Conservation (phyloP, 2,113 vertebrate genomes). For the Hassar affinis region DNA sequence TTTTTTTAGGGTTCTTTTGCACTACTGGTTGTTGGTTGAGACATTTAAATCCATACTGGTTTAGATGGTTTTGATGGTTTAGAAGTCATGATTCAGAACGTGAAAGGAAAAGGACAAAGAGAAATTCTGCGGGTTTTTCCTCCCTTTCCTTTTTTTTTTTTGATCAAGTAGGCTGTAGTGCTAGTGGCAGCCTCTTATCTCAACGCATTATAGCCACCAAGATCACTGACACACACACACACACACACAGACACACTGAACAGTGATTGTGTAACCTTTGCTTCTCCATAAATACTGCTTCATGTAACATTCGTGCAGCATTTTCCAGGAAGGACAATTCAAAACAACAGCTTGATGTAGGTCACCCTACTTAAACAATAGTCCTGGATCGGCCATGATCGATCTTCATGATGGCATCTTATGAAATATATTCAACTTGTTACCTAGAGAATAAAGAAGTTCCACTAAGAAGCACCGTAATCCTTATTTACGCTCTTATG, state of each 20-base stretch:
- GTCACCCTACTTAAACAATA: background rate
- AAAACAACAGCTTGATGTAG: background rate
- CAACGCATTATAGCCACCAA: background rate
- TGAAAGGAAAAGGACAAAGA: slow-evolving; percentile 15
- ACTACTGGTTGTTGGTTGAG: background rate
- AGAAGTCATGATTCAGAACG: background rate
- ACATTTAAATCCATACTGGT: background rate
- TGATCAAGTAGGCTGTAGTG: background rate
- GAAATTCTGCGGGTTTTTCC: background rate
- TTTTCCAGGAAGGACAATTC: slow-evolving; percentile 7
- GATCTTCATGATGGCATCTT: background rate
- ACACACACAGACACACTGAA: background rate
- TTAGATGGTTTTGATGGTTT: background rate
- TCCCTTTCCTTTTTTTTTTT: background rate
- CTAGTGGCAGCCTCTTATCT: background rate
- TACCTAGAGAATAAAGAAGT: background rate
- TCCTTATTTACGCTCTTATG: background rate
- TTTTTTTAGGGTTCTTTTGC: background rate
- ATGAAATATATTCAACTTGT: background rate
- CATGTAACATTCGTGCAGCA: background rate
- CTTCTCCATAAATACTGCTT: slow-evolving; percentile 1
- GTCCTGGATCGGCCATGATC: background rate
- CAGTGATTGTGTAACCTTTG: background rate
- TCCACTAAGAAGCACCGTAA: background rate
- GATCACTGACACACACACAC: slow-evolving; percentile 15